Base-by-base conservation (phyloP, 1,140 invertebrate species). In the Drosophila trapezifrons region DNA sequence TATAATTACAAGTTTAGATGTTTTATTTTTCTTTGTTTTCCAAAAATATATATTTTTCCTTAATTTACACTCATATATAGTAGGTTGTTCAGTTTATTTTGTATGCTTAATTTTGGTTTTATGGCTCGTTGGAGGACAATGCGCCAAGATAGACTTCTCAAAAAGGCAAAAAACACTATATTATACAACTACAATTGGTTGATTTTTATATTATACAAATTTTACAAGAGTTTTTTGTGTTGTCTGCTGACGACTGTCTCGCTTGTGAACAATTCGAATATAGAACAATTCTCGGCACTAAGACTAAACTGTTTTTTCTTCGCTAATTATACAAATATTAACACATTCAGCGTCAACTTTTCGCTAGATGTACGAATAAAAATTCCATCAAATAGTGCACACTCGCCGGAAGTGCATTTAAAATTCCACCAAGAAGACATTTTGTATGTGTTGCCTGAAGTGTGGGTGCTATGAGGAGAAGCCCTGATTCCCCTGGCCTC, bases 391-490 rank as follows among this genome's bases (percentile, higher is more conserved):
- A 83, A 67, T n/a, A 54, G 13, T 49, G 9, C 27, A 25, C 54
- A 55, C 60, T 29, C 38, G 45, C 13, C 47, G 37, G 18, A 35
- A 51, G 35, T 42, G 63, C 64, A 45, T 58, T 80, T 84, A 80
- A 87, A 89, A 83, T 75, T 80, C 80, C 73, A 89, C 72, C 65
- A 87, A 89, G 84, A 87, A 87, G 84, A 89, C 84, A 73, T 80
- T 84, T 70, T 76, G 59, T 64, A 85, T 58, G 42, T 69, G 45
- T 63, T 52, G 67, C 42, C 59, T 62, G 62, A 62, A 74, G 42
- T 78, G 77, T 51, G 64, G 51, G 49, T 83, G 80, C 85, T 89
- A 89, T 84, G 84, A 89, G 67, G 72, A 80, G 38, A 71, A 52
- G 47, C 60, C 51, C 42, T 70, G 67, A 65, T 81, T 74, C 9